phyloP scores from a whole-genome alignment of 2,888 invertebrate genomes.

The Thysanoteuthis rhombus region DNA sequence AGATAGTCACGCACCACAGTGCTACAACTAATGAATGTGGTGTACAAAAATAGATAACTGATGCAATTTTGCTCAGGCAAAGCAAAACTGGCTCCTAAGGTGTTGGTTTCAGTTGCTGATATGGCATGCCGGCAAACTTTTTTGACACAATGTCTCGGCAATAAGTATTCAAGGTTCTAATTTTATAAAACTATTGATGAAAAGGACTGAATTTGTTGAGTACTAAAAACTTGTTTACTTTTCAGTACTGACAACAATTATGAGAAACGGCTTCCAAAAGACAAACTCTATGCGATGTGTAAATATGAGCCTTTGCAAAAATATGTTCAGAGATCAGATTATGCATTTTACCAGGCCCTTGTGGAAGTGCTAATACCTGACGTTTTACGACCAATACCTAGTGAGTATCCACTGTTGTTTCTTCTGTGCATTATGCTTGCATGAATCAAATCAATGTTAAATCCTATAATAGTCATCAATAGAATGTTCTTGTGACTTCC shows the following conservation, averaged over 20 bases:
- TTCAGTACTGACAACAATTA: conserved; percentile 60
- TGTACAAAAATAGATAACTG: too few relatives aligned
- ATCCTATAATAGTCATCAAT: background rate
- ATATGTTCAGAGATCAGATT: conserved; percentile 85
- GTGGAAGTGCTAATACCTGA: conserved; percentile 96
- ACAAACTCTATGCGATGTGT: conserved; percentile 78
- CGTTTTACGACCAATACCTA: conserved; percentile 92
- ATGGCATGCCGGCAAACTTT: background rate
- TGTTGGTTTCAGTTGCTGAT: too few relatives aligned
- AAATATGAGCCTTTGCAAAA: conserved; percentile 79
- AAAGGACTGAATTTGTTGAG: background rate
- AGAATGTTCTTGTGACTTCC: background rate
- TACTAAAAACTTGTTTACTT: conserved; percentile 28
- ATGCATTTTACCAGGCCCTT: conserved; percentile 92
- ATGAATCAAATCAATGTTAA: background rate
- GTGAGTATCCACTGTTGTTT: conserved; percentile 69
- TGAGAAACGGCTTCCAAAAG: conserved; percentile 63
- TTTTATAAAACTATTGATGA: background rate
- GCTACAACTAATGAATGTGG: too few relatives aligned
- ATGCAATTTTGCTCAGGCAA: too few relatives aligned
- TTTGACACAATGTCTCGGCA: background rate
- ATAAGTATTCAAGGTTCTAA: background rate
- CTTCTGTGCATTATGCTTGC: background rate
- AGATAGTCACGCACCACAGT: too few relatives aligned
- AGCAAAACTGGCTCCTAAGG: too few relatives aligned